These are phyloP conservation scores for Notothenia coriiceps DNA, from an alignment of 2,113 vertebrate genomes.

Conservation along the genomic window DNA sequence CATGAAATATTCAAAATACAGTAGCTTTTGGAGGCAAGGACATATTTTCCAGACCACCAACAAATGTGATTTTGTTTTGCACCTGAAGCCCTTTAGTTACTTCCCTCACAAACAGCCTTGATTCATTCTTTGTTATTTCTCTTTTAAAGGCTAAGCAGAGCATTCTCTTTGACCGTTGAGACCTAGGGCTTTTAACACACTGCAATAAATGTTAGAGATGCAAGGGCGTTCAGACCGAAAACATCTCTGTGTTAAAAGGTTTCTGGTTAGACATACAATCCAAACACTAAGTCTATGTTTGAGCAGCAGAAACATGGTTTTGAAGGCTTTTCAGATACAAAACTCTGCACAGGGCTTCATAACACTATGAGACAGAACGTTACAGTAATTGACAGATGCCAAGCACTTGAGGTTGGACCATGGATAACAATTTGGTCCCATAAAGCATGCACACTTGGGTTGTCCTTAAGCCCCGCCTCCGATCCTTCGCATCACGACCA, in stretches of 20 bases:
- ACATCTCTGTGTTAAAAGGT: slow-evolving; percentile 2
- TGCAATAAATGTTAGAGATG: slow-evolving; percentile 1
- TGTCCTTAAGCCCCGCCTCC: no score
- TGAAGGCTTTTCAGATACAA: neutral
- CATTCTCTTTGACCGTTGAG: neutral
- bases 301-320: neutral
- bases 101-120: neutral
- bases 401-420: neutral
- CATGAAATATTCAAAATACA: slow-evolving; percentile 71
- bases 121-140: neutral
- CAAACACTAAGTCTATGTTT: neutral
- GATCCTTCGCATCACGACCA: no score
- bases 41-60: slow-evolving; percentile 34
- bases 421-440: neutral
- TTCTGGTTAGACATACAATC: neutral
- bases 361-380: neutral
- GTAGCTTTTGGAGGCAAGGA: slow-evolving; percentile 42
- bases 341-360: neutral
- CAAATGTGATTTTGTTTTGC: slow-evolving; percentile 22
- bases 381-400: neutral
- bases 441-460: no score
- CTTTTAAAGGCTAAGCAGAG: neutral
- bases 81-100: neutral
- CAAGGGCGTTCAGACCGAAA: neutral
- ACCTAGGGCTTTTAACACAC: slow-evolving; percentile 2